Evolutionary conservation across 2,888 invertebrate species (phyloP).

Genomic region (Lycia hirtaria): DNA sequence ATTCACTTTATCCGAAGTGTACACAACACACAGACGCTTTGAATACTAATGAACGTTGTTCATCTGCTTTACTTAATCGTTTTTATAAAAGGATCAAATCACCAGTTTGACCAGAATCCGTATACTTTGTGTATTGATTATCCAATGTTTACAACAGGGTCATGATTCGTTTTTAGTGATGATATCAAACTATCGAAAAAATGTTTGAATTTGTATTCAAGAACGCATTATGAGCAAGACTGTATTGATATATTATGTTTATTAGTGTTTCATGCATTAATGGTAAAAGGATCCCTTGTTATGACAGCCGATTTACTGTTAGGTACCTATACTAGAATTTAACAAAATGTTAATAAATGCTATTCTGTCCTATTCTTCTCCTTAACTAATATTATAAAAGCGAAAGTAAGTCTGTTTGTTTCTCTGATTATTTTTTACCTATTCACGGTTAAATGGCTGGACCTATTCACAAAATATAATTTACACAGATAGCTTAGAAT

Average conservation of each 20-base stretch:
- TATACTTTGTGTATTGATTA: conserved; percentile 29
- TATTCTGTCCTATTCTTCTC: too few species aligned
- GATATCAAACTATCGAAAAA: conserved; percentile 48
- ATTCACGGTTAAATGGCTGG: too few species aligned
- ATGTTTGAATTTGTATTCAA: conserved; percentile 26
- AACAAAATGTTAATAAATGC: too few species aligned
- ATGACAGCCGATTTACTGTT: too few species aligned
- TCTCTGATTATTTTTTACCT: too few species aligned
- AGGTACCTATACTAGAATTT: too few species aligned
- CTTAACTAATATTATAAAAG: too few species aligned
- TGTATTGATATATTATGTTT: conserved; percentile 10
- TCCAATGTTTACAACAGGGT: conserved; percentile 42
- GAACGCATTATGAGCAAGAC: conserved; percentile 8
- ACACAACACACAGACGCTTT: conserved; percentile 61
- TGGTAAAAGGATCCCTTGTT: too few species aligned
- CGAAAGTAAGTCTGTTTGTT: too few species aligned
- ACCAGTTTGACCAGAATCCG: conserved; percentile 67
- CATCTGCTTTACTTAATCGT: conserved; percentile 52
- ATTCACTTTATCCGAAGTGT: conserved; percentile 24
- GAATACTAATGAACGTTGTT: conserved; percentile 67
- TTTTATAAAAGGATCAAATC: conserved; percentile 59
- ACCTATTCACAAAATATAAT: too few species aligned
- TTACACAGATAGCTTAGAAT: too few species aligned
- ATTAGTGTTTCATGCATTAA: conserved; percentile 3
- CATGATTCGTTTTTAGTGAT: conserved; percentile 47